Evolutionary conservation across 2,113 vertebrate species (phyloP), one percentile per base, ranked within the genome.

Genomic region (Pelusios castaneus): DNA sequence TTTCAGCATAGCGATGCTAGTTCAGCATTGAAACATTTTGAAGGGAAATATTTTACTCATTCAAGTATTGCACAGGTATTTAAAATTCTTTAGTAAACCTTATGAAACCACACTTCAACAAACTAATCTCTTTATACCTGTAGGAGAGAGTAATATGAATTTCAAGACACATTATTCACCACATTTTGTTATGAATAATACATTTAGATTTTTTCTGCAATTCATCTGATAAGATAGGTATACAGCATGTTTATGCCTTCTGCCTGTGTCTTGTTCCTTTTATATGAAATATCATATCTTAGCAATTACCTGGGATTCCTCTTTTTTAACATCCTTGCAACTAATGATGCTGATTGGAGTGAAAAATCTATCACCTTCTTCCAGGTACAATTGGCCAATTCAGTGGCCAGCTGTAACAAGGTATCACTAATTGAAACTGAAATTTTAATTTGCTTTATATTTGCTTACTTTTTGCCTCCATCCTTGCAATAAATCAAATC

Each of bases 121-220:
- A 95, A 94, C 55, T 78, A 95, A 93, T 97, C 94, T 95, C 90
- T 96, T 96, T 94, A 85, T 24, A 87, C 73, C 81, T 63, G 38
- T 12, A 58, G 73, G 80, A 83, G 82, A 81, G 95, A 96, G 41
- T 78, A 92, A 22, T 87, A 85, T 70, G 76, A 80, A 87, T 94
- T 91, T 95, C 29, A 21, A 97, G 80, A 47, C 49, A 90, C 51
- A 94, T 94, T 91, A 96, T 93, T 97, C 92, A 95, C 31, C 91
- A 63, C 16, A 67, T 58, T 95, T 96, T 92, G 25, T 84, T 58
- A 94, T 96, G 93, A 98, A 96, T 97, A 97, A 97, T 94, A 70
- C 58, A 96, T 97, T 93, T 97, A 81, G 93, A 19, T 94, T 94
- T 27, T 94, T 97, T 95, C 82, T 97, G 16, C 38, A 54, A 2